Conservation (phyloP, 2,888 invertebrate genomes). For the Lasioglossum zephyrum region DNA sequence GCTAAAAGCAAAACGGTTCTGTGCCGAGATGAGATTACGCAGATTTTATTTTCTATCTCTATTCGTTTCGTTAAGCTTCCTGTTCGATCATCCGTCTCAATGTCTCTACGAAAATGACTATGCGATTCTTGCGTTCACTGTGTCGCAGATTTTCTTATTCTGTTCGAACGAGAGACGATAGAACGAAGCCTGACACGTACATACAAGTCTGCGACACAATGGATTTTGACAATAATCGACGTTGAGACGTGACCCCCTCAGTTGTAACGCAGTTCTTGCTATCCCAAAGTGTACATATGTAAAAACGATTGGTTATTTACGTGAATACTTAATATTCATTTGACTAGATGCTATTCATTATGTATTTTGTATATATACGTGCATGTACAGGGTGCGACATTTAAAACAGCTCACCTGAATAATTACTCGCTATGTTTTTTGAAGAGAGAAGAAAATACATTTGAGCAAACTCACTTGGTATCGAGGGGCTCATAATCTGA, state of each 20-base stretch:
- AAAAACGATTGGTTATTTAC: conserved; percentile 63
- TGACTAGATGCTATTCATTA: conserved; percentile 74
- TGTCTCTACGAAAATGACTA: conserved; percentile 16
- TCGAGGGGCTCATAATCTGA: no score
- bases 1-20: conserved; percentile 46
- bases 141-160: conserved; percentile 16
- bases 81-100: conserved; percentile 46
- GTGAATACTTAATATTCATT: conserved; percentile 78
- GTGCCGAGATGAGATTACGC: conserved; percentile 62
- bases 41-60: conserved; percentile 41
- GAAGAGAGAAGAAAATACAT: not conserved
- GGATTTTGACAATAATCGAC: conserved; percentile 69
- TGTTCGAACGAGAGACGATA: conserved; percentile 2
- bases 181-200: conserved; percentile 22
- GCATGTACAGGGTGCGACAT: conserved; percentile 49
- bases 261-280: conserved; percentile 39
- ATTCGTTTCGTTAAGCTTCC: conserved; percentile 49
- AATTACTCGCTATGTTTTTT: not conserved
- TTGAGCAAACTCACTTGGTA: not conserved
- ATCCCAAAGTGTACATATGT: conserved; percentile 61
- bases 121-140: conserved; percentile 25
- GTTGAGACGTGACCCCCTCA: conserved; percentile 41
- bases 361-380: conserved; percentile 68
- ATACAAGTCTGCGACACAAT: conserved; percentile 30
- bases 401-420: not conserved